Evolutionary conservation across 2,888 invertebrate species (phyloP), one percentile per base, ranked within the genome.

Genomic region (Tachina grossa): DNA sequence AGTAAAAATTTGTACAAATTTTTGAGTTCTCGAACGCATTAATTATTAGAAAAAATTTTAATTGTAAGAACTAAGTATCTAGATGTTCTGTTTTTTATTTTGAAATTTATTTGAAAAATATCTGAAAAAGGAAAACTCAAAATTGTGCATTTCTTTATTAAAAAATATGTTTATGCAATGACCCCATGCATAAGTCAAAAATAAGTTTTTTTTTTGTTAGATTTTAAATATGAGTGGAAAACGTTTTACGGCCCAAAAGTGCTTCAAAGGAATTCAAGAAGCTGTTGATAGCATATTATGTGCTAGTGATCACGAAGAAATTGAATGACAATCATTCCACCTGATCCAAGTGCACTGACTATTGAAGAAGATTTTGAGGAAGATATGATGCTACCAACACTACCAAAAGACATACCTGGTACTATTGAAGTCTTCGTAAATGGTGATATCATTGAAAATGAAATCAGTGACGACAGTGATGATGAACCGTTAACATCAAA

Each of bases 401-500:
- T 51, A 51, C 66, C 66, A 39, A 31, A 49, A 16, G 47, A 65
- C 9, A 31, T 31, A 14, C 65, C 22, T 47, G 19, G 63, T 1
- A 63, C 63, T 9, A 45, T 63, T 13, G 43, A 63, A 45, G 13
- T 63, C 14, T 45, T 63, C 11, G 16, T 63, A 19, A 63, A 45
- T 19, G 22, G 22, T 13, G 22, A 65, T 1, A 47, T 9, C 9
- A 9, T 47, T 22, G 9, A 47, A 14, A 65, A 47, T 3, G 47
- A 59, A 39, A 39, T 59, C 9, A 59, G 11, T 43, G n/a, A 49
- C 14, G 66, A 49, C n/a, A 51, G 49, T n/a, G 49, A 66, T 66
- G 31, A 22, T 49, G 49, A 66, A 66, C 49, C 49, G 10, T 31
- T 2, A 4, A 4, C 31, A 4, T 31, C 31, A 31, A 31, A 31